These are phyloP conservation scores for Glaucidium brasilianum DNA, from an alignment of 2,113 vertebrate genomes.

Conservation along the genomic window DNA sequence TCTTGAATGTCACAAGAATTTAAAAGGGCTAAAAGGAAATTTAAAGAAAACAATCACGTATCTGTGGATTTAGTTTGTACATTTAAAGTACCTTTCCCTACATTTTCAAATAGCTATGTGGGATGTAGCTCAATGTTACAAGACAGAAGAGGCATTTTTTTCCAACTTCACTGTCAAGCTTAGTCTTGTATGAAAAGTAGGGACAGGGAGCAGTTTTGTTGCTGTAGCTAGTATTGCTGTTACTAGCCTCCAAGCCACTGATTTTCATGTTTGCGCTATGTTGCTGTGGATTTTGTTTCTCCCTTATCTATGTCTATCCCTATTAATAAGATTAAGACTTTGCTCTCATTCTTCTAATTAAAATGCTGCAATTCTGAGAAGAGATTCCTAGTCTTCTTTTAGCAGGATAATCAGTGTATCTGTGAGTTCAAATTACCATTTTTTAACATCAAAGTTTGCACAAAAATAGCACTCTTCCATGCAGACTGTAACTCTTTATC, in stretches of 20 bases:
- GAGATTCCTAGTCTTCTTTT: background rate
- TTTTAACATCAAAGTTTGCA: background rate
- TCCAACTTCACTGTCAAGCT: background rate
- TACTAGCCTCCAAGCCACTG: background rate
- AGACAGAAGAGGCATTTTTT: background rate
- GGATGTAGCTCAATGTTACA: background rate
- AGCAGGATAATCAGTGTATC: background rate
- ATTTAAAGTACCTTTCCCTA: background rate
- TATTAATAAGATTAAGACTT: conserved; percentile 27
- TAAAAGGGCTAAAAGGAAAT: background rate
- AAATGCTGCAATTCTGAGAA: conserved; percentile 15
- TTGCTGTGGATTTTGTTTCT: background rate
- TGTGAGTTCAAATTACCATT: background rate
- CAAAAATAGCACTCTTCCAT: background rate
- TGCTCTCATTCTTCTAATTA: conserved; percentile 30
- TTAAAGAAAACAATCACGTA: background rate
- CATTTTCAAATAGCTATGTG: background rate
- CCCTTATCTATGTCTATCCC: background rate
- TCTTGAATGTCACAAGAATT: background rate
- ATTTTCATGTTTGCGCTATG: background rate
- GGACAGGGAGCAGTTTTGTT: background rate
- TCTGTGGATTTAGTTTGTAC: background rate
- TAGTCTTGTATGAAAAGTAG: background rate
- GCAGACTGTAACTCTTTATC: background rate
- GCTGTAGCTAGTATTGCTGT: background rate